Conservation (phyloP, 2,113 vertebrate genomes). For the Plecotus auritus region DNA sequence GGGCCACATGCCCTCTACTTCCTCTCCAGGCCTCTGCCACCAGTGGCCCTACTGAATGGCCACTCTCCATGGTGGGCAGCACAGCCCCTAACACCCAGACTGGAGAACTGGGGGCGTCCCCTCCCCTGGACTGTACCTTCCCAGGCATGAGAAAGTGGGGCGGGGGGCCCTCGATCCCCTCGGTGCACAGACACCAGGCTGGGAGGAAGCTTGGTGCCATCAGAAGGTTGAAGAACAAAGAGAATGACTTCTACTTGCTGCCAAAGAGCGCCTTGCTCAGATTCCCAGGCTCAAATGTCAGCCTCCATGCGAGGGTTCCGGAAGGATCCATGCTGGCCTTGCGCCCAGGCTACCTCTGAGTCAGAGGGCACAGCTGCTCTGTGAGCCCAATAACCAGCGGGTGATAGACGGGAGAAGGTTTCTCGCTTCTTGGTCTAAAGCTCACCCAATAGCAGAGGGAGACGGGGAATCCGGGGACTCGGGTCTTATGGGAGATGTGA, state of each 20-base stretch:
- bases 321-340: not conserved
- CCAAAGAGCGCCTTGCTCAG: not conserved
- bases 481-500: not conserved
- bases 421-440: not conserved
- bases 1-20: too few relatives aligned
- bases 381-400: not conserved
- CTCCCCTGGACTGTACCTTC: not conserved
- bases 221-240: not conserved
- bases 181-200: not conserved
- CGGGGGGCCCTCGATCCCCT: not conserved
- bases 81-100: not conserved
- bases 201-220: not conserved
- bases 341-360: not conserved
- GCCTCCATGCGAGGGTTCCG: not conserved
- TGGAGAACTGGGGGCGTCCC: not conserved
- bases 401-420: not conserved
- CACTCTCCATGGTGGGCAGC: not conserved
- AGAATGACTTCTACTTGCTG: not conserved
- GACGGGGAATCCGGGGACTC: not conserved
- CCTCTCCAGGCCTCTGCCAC: not conserved
- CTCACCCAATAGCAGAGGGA: not conserved
- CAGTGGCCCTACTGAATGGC: not conserved
- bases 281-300: not conserved
- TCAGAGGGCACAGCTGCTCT: not conserved
- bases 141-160: not conserved